Evolutionary conservation across 2,888 invertebrate genomes (phyloP).

Genomic region (Tridacna crocea): DNA sequence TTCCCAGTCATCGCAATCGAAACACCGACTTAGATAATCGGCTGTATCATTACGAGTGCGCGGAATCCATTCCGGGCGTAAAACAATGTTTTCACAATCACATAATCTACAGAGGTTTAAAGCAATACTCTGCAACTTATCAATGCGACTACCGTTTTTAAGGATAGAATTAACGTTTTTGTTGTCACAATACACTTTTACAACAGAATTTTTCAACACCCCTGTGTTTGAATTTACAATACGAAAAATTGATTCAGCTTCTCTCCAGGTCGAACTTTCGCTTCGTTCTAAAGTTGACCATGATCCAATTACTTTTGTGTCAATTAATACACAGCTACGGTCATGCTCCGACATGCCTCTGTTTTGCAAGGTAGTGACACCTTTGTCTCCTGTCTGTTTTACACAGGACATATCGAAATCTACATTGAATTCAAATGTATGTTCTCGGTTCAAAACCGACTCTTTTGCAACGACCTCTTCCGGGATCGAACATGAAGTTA

Average conservation of each 20-base stretch:
- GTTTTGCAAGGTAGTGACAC: constrained; percentile 22
- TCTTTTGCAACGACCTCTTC: not conserved
- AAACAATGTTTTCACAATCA: not conserved
- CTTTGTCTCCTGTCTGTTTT: not conserved
- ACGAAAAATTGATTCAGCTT: constrained; percentile 9
- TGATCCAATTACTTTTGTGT: not conserved
- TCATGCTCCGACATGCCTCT: not conserved
- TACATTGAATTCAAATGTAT: not conserved
- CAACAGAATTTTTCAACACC: not conserved
- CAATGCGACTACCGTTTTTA: constrained; percentile 1
- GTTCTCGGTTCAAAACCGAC: not conserved
- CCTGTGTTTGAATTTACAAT: not conserved
- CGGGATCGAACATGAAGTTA: not conserved
- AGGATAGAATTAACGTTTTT: constrained; percentile 16
- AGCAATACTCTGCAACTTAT: constrained; percentile 4
- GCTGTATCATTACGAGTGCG: constrained; percentile 4
- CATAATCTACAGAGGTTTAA: not conserved
- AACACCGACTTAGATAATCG: constrained; percentile 23
- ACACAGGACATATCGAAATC: not conserved
- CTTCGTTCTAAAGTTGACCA: not conserved
- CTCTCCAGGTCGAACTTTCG: constrained; percentile 21
- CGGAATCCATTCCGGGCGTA: constrained; percentile 23
- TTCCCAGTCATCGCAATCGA: constrained; percentile 33
- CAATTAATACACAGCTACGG: too few species aligned
- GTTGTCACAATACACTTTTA: constrained; percentile 28